phyloP scores from a whole-genome alignment of 2,113 vertebrate genomes.

The Athene noctua region DNA sequence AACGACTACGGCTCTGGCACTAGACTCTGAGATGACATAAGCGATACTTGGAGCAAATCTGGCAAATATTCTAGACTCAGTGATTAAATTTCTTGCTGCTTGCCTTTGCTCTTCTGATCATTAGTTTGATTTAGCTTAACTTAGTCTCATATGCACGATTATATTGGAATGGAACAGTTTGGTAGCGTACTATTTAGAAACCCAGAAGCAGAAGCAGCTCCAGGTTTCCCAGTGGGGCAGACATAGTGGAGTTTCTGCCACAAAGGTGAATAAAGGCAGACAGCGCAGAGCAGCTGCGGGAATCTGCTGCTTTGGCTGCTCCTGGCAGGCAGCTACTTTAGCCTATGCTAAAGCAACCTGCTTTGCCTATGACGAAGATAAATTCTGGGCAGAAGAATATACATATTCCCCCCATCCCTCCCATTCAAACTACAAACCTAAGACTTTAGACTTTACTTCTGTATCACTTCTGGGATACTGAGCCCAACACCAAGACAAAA shows the following conservation, averaged over 20 bases:
- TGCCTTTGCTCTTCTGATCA: not conserved
- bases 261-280: not conserved
- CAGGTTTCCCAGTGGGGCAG: not conserved
- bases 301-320: not conserved
- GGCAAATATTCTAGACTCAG: not conserved
- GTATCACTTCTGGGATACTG: not conserved
- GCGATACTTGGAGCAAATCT: not conserved
- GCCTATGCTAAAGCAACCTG: not conserved
- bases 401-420: not conserved
- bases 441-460: not conserved
- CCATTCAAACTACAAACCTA: not conserved
- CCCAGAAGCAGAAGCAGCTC: not conserved
- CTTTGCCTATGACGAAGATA: not conserved
- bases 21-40: not conserved
- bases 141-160: not conserved
- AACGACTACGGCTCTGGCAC: not conserved
- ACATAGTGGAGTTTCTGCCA: not conserved
- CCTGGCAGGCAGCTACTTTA: not conserved
- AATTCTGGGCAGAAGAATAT: not conserved
- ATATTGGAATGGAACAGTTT: not conserved
- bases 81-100: not conserved
- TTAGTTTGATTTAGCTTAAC: not conserved
- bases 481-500: not conserved
- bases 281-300: not conserved
- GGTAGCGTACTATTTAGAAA: not conserved